These are phyloP conservation scores for Atlantisia rogersi DNA, from an alignment of 2,113 vertebrate genomes.

Conservation along the genomic window DNA sequence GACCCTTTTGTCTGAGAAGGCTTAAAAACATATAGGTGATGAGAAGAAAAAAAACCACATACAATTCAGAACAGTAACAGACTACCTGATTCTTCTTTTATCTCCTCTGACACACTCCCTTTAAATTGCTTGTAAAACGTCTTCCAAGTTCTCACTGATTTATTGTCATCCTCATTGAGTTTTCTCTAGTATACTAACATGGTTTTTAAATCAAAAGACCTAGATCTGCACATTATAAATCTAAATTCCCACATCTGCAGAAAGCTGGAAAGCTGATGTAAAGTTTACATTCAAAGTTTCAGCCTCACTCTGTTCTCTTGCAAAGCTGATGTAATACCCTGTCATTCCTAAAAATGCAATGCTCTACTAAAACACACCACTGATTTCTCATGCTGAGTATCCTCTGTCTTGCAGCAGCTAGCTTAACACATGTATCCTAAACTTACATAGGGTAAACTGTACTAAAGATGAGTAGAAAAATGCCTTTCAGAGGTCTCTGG, in stretches of 20 bases:
- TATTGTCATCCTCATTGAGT: background rate
- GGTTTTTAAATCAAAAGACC: background rate
- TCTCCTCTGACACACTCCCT: background rate
- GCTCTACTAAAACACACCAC: background rate
- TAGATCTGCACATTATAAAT: background rate
- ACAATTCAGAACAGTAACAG: background rate
- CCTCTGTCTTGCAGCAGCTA: background rate
- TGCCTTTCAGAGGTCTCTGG: background rate
- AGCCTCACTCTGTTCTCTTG: background rate
- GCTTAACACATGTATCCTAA: background rate
- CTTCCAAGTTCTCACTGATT: background rate
- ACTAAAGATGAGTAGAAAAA: background rate
- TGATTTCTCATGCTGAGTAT: background rate
- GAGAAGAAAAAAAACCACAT: accelerated
- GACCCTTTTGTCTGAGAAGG: background rate
- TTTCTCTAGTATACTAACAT: background rate
- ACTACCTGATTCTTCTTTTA: background rate
- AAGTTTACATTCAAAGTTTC: background rate
- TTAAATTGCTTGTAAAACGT: background rate
- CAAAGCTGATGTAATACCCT: background rate
- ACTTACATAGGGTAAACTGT: background rate
- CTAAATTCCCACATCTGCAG: background rate
- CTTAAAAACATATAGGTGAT: background rate
- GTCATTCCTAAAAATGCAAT: background rate
- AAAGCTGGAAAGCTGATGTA: background rate